Percentiles rank a stretch among this genome's conserved stretches.
Conservation (phyloP, 1,140 invertebrate species). For the Bombyx mori region DNA sequence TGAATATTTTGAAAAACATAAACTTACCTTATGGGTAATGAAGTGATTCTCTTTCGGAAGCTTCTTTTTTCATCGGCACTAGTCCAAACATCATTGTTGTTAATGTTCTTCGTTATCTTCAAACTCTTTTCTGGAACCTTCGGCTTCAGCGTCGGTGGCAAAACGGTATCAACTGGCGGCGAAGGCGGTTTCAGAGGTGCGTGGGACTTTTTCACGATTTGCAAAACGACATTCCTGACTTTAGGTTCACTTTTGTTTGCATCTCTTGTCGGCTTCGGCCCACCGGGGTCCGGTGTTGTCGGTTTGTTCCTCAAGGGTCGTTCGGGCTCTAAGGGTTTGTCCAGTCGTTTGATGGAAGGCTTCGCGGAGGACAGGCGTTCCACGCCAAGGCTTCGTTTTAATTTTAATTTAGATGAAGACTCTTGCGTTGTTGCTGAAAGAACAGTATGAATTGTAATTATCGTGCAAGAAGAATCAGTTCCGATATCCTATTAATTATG, state of each 20-base stretch:
- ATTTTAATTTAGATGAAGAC: slow-evolving; percentile 20
- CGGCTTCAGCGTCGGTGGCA: slow-evolving; percentile 52
- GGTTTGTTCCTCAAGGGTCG: slow-evolving; percentile 34
- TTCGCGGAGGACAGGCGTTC: slow-evolving; percentile 14
- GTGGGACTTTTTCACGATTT: slow-evolving; percentile 50
- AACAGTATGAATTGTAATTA: background rate
- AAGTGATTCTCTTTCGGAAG: slow-evolving; percentile 20
- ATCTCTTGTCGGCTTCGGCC: slow-evolving; percentile 18
- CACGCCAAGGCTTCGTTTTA: slow-evolving; percentile 18
- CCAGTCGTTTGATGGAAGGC: slow-evolving; percentile 19
- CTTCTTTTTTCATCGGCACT: slow-evolving; percentile 39
- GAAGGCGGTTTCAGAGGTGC: slow-evolving; percentile 31
- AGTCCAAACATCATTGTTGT: slow-evolving; percentile 56
- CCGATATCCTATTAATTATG: no score
- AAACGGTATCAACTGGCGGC: slow-evolving; percentile 33
- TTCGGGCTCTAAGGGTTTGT: slow-evolving; percentile 34
- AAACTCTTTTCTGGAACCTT: slow-evolving; percentile 37
- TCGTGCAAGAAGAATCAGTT: no score
- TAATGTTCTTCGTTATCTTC: slow-evolving; percentile 50
- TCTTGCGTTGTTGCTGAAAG: slow-evolving; percentile 7
- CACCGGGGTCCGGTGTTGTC: slow-evolving; percentile 28
- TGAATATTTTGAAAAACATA: slow-evolving; percentile 1
- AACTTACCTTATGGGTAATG: slow-evolving; percentile 37
- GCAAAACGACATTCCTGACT: slow-evolving; percentile 38
- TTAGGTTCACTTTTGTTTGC: slow-evolving; percentile 34